phyloP scores from a whole-genome alignment of 2,888 invertebrate genomes.

The Drosophila recens region DNA sequence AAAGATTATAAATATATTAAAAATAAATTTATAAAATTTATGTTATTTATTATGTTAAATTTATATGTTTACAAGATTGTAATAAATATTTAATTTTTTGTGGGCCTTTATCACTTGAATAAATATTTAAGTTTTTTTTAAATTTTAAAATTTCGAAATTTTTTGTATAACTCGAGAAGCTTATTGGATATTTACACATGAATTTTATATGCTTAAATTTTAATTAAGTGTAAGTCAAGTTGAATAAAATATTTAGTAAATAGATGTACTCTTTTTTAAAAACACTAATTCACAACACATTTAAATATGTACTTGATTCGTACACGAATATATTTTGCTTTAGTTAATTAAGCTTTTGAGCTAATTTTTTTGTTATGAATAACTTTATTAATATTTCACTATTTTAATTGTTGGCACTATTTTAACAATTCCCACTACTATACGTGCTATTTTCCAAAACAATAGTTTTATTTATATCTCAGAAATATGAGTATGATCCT shows the following conservation, averaged over 20 bases:
- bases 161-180: not conserved
- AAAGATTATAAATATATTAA: not conserved
- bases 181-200: not conserved
- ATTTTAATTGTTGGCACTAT: not conserved
- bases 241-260: not conserved
- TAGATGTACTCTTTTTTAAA: not conserved
- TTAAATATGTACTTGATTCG: not conserved
- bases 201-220: not conserved
- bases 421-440: not conserved
- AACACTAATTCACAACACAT: not conserved
- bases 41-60: not conserved
- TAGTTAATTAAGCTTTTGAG: not conserved
- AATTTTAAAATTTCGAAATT: not conserved
- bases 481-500: conserved; percentile 18
- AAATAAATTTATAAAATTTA: not conserved
- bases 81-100: not conserved
- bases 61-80: not conserved
- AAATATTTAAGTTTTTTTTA: not conserved
- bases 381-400: not conserved
- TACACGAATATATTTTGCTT: not conserved
- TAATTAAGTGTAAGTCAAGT: conserved; percentile 1
- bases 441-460: conserved; percentile 1
- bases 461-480: conserved; percentile 1
- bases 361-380: not conserved
- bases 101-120: not conserved